A percentile compares a stretch with the other conserved stretches of the same genome.
Conservation (phyloP, 1,140 invertebrate species). For the Drosophila pseudoobscura region DNA sequence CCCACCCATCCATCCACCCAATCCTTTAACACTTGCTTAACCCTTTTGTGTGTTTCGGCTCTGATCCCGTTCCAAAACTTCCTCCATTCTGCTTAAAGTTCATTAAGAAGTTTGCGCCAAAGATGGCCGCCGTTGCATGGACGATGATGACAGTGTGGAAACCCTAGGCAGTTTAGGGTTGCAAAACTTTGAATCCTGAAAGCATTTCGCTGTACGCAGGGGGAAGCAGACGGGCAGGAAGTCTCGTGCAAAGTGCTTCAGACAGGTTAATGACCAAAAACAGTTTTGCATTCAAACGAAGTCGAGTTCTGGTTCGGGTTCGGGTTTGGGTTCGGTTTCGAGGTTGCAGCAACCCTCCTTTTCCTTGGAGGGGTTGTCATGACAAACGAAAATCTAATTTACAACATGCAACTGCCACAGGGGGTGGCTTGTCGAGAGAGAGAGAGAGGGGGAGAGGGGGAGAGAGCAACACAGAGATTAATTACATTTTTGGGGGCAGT, state of each 20-base stretch:
- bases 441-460: not conserved
- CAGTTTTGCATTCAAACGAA: slow-evolving; percentile 78
- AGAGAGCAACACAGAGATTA: slow-evolving; percentile 51
- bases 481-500: slow-evolving; percentile 64
- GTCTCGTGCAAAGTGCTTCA: slow-evolving; percentile 70
- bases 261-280: slow-evolving; percentile 79
- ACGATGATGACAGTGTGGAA: slow-evolving; percentile 68
- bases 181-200: slow-evolving; percentile 57
- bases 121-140: slow-evolving; percentile 50
- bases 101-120: slow-evolving; percentile 68
- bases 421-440: slow-evolving; percentile 30
- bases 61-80: not conserved
- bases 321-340: not conserved
- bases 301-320: not conserved
- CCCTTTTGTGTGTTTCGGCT: slow-evolving; percentile 58
- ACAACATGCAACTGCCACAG: slow-evolving; percentile 71
- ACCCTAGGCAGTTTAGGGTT: slow-evolving; percentile 47
- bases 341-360: slow-evolving; percentile 46
- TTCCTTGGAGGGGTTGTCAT: slow-evolving; percentile 60
- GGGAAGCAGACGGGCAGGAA: slow-evolving; percentile 16
- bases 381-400: slow-evolving; percentile 79
- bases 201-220: slow-evolving; percentile 64
- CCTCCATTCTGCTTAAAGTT: slow-evolving; percentile 56
- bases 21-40: slow-evolving; percentile 77
- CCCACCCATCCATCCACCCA: not conserved